Evolutionary conservation across 2,113 vertebrate genomes (phyloP).

Genomic region (Petromus typicus): DNA sequence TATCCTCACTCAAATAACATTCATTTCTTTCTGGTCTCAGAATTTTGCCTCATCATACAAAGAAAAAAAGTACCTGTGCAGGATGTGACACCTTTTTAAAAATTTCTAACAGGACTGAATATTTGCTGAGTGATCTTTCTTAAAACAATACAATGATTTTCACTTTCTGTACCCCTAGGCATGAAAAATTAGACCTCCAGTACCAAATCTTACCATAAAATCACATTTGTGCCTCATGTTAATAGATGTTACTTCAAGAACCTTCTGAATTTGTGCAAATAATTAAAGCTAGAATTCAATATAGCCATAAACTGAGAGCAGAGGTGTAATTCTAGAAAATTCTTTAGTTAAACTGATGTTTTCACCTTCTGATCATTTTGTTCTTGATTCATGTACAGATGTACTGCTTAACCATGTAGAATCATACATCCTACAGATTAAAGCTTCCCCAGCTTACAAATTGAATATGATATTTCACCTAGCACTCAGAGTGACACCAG

Average conservation of each 20-base stretch:
- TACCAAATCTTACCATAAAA: background rate
- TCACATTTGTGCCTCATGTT: background rate
- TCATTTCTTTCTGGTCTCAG: background rate
- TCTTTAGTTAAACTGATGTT: background rate
- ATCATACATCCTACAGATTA: background rate
- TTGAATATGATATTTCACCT: background rate
- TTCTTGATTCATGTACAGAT: background rate
- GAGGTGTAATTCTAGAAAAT: background rate
- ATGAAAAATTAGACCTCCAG: background rate
- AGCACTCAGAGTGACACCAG: background rate
- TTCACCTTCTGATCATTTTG: slow-evolving; percentile 11
- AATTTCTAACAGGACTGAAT: background rate
- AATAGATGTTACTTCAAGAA: background rate
- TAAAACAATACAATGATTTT: background rate
- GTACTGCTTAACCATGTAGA: background rate
- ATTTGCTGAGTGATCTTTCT: background rate
- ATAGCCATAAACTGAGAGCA: background rate
- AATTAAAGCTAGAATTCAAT: background rate
- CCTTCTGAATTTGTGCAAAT: background rate
- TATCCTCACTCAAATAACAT: background rate
- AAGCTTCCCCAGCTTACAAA: slow-evolving; percentile 2
- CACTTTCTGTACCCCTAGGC: background rate
- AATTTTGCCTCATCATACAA: background rate
- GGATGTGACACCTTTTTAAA: background rate
- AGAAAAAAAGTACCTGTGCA: background rate